A percentile compares a stretch with the other conserved stretches of the same genome.
Evolutionary conservation across 2,113 vertebrate genomes (phyloP).

Genomic region (Cheilinus undulatus): DNA sequence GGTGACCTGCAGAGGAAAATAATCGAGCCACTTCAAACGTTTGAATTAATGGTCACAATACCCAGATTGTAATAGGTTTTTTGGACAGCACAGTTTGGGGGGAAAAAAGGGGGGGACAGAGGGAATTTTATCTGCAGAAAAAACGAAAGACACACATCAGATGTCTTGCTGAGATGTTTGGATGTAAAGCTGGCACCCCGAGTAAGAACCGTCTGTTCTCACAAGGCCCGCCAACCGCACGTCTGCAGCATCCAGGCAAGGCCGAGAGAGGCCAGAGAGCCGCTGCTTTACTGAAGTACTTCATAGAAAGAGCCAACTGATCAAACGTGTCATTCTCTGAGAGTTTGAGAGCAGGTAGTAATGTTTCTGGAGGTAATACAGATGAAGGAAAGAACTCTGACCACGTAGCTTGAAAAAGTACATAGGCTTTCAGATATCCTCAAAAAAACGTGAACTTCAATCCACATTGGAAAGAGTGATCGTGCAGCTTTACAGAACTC

Average conservation of each 20-base stretch:
- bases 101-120: conserved; percentile 47
- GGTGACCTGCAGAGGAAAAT: conserved; percentile 45
- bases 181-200: conserved; percentile 80
- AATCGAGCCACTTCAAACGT: conserved; percentile 63
- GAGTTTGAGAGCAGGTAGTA: conserved; percentile 38
- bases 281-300: conserved; percentile 55
- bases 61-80: conserved; percentile 62
- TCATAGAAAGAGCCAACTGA: conserved; percentile 42
- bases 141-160: conserved; percentile 68
- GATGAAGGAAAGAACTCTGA: conserved; percentile 14
- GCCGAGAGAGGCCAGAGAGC: conserved; percentile 49
- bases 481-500: conserved; percentile 29
- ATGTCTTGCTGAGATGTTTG: conserved; percentile 80
- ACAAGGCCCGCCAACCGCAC: conserved; percentile 74
- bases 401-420: conserved; percentile 21
- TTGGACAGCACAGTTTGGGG: conserved; percentile 50
- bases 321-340: conserved; percentile 37
- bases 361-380: conserved; percentile 16
- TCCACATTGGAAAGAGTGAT: conserved; percentile 50
- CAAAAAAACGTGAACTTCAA: conserved; percentile 35
- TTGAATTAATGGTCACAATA: conserved; percentile 70
- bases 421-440: conserved; percentile 44
- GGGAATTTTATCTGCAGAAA: conserved; percentile 60
- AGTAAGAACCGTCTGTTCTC: conserved; percentile 82
- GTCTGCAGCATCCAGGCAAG: conserved; percentile 67